Conservation (phyloP, 2,113 vertebrate species). For the Arothron firmamentum region DNA sequence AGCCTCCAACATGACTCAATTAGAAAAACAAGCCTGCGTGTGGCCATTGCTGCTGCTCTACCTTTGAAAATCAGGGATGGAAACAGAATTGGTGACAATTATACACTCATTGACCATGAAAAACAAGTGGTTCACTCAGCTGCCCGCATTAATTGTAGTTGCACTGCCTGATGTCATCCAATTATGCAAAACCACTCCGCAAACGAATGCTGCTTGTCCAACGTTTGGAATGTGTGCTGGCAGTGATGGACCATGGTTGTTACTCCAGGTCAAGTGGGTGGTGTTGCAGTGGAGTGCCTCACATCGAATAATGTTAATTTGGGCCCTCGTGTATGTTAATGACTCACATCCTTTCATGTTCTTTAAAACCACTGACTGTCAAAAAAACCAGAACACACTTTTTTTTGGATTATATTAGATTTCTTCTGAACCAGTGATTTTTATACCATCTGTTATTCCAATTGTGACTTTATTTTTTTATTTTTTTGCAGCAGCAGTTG, state of each 20-base stretch:
- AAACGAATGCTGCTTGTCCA: background rate
- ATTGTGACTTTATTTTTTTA: too few species aligned
- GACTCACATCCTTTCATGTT: too few species aligned
- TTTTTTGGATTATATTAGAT: too few species aligned
- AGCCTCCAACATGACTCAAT: too few species aligned
- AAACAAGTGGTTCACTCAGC: background rate
- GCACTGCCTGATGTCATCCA: background rate
- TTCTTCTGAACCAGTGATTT: too few species aligned
- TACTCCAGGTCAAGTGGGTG: background rate
- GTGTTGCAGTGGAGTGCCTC: background rate
- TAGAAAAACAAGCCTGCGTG: too few species aligned
- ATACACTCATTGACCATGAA: constrained; percentile 28
- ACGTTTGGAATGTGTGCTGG: background rate
- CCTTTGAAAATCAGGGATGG: constrained; percentile 8
- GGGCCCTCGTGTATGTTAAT: background rate
- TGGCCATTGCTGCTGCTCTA: constrained; percentile 5
- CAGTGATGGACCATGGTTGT: background rate
- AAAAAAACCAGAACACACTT: too few species aligned
- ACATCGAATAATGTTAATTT: background rate
- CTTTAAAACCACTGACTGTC: too few species aligned
- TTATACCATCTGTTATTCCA: too few species aligned
- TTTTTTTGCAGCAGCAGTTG: too few species aligned
- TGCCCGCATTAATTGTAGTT: background rate
- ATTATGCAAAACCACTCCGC: background rate
- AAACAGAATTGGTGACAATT: constrained; percentile 39